phyloP scores from a whole-genome alignment of 2,113 vertebrate species.

The Chloropsis cyanopogon region DNA sequence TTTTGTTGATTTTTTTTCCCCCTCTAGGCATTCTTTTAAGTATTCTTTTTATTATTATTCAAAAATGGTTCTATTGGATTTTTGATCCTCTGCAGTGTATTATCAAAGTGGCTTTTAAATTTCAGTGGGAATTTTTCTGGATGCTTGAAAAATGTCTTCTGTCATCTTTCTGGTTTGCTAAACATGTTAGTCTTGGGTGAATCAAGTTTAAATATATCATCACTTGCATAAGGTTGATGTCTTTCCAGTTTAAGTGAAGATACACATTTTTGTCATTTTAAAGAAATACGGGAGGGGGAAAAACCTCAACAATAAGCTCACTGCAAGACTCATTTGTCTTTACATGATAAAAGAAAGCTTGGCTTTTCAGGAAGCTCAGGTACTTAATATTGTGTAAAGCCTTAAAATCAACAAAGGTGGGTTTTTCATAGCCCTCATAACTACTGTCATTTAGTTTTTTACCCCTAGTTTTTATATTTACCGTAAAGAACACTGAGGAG shows the following conservation, averaged over 20 bases:
- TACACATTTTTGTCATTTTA: neutral
- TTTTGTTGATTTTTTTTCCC: neutral
- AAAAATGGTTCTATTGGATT: neutral
- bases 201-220: slow-evolving; percentile 1
- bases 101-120: neutral
- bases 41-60: neutral
- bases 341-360: neutral
- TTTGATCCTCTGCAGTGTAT: neutral
- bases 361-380: neutral
- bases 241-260: neutral
- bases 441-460: neutral
- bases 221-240: neutral
- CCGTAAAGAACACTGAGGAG: neutral
- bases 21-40: neutral
- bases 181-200: neutral
- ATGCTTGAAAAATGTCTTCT: neutral
- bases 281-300: neutral
- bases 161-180: neutral
- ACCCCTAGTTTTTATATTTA: neutral
- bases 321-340: neutral
- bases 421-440: neutral
- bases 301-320: neutral
- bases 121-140: neutral
- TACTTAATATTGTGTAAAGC: neutral
- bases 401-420: neutral